A percentile compares a stretch with the other conserved stretches of the same genome.
Conservation (phyloP, 1,140 invertebrate species). For the Zaprionus capensis region DNA sequence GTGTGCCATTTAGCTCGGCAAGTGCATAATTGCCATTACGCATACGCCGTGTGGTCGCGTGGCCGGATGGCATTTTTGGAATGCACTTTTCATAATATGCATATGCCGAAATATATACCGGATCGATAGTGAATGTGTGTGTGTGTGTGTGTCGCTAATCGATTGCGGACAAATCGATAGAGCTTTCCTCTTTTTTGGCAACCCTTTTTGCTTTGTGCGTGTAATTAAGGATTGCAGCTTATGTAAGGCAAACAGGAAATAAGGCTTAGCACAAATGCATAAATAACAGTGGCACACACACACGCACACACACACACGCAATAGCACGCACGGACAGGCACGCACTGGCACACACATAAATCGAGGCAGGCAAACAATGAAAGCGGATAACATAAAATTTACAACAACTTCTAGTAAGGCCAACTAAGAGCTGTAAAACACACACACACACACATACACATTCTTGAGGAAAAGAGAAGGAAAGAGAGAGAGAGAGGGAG, state of each 20-base stretch:
- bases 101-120: conserved; percentile 4
- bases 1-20: conserved; percentile 32
- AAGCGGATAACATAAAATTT: conserved; percentile 82
- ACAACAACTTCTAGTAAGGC: conserved; percentile 66
- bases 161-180: neutral
- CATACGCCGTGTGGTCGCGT: conserved; percentile 69
- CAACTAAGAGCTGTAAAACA: conserved; percentile 57
- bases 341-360: conserved; percentile 62
- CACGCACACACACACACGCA: conserved; percentile 23
- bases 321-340: conserved; percentile 15
- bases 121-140: neutral
- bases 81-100: conserved; percentile 9
- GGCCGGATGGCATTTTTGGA: conserved; percentile 31
- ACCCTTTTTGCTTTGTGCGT: conserved; percentile 42
- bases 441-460: conserved; percentile 17
- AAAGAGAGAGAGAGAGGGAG: neutral
- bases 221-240: conserved; percentile 80
- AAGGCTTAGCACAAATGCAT: conserved; percentile 79
- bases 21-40: conserved; percentile 76
- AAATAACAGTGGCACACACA: conserved; percentile 71
- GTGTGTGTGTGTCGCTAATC: neutral
- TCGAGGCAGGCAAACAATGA: conserved; percentile 75
- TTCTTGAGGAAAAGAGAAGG: neutral
- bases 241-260: conserved; percentile 81
- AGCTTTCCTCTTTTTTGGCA: neutral